A percentile compares a stretch with the other conserved stretches of the same genome.
Conservation (phyloP, 1,140 invertebrate genomes). For the Drosophila ananassae region DNA sequence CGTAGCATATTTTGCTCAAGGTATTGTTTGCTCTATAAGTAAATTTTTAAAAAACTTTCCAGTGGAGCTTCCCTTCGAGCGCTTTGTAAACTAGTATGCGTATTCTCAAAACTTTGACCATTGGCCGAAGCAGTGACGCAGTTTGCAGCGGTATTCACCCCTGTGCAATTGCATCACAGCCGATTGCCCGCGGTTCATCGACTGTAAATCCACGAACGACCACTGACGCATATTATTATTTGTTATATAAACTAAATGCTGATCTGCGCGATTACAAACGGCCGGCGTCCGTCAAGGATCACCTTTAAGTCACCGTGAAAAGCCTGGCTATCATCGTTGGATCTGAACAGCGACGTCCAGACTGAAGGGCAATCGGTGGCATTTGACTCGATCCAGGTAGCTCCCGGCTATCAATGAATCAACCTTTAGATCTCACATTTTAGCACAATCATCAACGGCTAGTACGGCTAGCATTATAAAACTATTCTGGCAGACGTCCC, state of each 20-base stretch:
- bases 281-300: slow-evolving; percentile 26
- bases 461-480: slow-evolving; percentile 5
- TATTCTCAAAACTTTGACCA: slow-evolving; percentile 17
- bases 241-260: slow-evolving; percentile 17
- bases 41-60: not conserved
- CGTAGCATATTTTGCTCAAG: too few species aligned
- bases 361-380: slow-evolving; percentile 38
- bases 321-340: slow-evolving; percentile 16
- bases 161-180: slow-evolving; percentile 23
- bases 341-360: slow-evolving; percentile 11
- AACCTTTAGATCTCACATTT: slow-evolving; percentile 7
- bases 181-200: slow-evolving; percentile 32
- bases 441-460: not conserved
- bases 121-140: slow-evolving; percentile 23
- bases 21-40: too few species aligned
- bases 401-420: slow-evolving; percentile 12
- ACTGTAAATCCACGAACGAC: slow-evolving; percentile 20
- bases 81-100: not conserved
- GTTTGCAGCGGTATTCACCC: not conserved
- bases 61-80: not conserved
- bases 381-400: not conserved
- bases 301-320: slow-evolving; percentile 80
- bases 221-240: slow-evolving; percentile 52
- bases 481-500: slow-evolving; percentile 6
- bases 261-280: slow-evolving; percentile 24